A percentile compares a stretch with the other conserved stretches of the same genome.
phyloP scores from a whole-genome alignment of 2,888 invertebrate species.

The Acronicta psi region DNA sequence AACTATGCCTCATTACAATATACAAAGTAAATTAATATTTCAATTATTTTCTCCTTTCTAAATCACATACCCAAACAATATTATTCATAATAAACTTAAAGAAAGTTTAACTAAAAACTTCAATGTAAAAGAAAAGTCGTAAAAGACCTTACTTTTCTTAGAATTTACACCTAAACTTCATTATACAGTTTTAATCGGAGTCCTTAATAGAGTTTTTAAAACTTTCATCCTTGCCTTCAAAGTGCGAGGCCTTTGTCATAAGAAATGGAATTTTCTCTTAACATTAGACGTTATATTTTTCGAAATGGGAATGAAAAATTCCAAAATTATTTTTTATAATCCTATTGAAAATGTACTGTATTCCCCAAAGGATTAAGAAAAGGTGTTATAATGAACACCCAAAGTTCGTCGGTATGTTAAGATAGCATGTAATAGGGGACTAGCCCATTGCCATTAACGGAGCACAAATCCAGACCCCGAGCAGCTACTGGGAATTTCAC shows the following conservation, averaged over 20 bases:
- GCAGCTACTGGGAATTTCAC: no score
- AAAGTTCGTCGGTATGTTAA: no score
- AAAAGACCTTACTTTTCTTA: slow-evolving; percentile 54
- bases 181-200: slow-evolving; percentile 63
- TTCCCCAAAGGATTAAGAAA: no score
- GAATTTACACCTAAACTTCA: slow-evolving; percentile 67
- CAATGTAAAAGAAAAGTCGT: slow-evolving; percentile 35
- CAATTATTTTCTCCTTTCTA: neutral
- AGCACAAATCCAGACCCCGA: no score
- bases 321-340: no score
- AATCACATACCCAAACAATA: slow-evolving; percentile 2
- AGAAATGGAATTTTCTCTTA: slow-evolving; percentile 50
- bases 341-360: no score
- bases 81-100: slow-evolving; percentile 8
- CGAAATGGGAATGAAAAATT: neutral
- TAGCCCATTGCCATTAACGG: no score
- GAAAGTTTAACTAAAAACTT: slow-evolving; percentile 44
- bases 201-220: slow-evolving; percentile 64
- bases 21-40: no score
- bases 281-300: slow-evolving; percentile 35
- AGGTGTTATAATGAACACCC: no score
- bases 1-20: no score
- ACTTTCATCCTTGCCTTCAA: slow-evolving; percentile 58
- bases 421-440: no score
- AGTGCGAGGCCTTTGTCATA: slow-evolving; percentile 46